Evolutionary conservation across 2,888 invertebrate species (phyloP).

Genomic region (Drosophila mimica): DNA sequence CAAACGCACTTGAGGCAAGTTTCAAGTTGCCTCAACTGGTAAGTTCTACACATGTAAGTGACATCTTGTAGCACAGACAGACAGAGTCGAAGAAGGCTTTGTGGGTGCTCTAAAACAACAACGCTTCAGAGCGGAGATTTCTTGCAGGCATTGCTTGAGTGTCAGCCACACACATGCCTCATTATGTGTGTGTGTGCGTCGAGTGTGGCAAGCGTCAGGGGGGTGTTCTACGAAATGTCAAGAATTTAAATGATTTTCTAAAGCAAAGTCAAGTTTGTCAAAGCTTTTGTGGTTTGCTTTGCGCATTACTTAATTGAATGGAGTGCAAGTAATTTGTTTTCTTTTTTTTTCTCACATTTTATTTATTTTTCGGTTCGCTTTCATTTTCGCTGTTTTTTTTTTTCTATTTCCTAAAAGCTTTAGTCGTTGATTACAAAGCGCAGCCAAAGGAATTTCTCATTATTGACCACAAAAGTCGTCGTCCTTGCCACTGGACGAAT

Average conservation of each 20-base stretch:
- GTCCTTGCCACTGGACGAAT: constrained; percentile 39
- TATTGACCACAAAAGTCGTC: constrained; percentile 75
- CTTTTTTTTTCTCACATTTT: constrained; percentile 27
- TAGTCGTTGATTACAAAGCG: constrained; percentile 62
- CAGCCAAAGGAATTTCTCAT: constrained; percentile 73
- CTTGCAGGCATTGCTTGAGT: constrained; percentile 49
- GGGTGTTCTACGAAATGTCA: constrained; percentile 41
- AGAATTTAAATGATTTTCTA: constrained; percentile 72
- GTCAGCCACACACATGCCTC: constrained; percentile 35
- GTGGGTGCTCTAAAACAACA: constrained; percentile 30
- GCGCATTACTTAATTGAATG: constrained; percentile 74
- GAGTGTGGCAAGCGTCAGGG: background rate
- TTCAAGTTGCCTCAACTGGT: constrained; percentile 56
- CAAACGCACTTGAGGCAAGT: constrained; percentile 12
- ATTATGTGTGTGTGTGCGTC: background rate
- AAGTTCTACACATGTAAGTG: constrained; percentile 67
- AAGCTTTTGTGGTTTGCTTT: constrained; percentile 35
- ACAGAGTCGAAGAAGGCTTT: constrained; percentile 30
- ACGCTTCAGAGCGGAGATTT: constrained; percentile 27
- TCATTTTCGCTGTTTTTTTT: constrained; percentile 9
- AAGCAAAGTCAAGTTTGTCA: constrained; percentile 45
- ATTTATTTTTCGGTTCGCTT: constrained; percentile 1
- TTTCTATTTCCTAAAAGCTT: constrained; percentile 9
- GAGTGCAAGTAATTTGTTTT: constrained; percentile 70
- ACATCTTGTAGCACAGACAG: constrained; percentile 45